Conservation (phyloP, 2,797 vertebrate genomes). For the Leuciscus waleckii region DNA sequence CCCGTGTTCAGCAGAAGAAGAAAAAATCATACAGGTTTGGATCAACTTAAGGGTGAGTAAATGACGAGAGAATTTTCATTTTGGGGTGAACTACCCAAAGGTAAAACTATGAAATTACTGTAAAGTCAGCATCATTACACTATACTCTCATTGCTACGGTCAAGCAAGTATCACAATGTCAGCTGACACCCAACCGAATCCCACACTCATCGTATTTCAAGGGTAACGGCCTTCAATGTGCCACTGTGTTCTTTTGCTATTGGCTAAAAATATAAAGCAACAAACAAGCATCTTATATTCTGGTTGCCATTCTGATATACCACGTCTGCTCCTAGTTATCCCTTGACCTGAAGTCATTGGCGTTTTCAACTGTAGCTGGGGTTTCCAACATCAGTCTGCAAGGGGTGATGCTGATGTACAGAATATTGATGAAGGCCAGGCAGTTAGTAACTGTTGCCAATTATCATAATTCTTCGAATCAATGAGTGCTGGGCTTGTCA, state of each 20-base stretch:
- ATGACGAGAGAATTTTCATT: neutral
- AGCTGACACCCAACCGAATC: slow-evolving; percentile 44
- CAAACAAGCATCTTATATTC: slow-evolving; percentile 52
- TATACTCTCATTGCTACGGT: slow-evolving; percentile 11
- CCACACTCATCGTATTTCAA: slow-evolving; percentile 63
- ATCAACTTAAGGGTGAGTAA: neutral
- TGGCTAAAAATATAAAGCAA: slow-evolving; percentile 59
- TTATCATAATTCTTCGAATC: slow-evolving; percentile 45
- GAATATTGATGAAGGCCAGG: slow-evolving; percentile 45
- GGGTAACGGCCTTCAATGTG: slow-evolving; percentile 58
- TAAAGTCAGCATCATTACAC: slow-evolving; percentile 10
- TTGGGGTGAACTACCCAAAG: neutral
- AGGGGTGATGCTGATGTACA: slow-evolving; percentile 26
- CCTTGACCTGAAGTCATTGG: slow-evolving; percentile 22
- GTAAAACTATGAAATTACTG: neutral
- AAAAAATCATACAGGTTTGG: no score
- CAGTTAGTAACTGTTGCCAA: slow-evolving; percentile 35
- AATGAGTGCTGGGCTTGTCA: slow-evolving; percentile 34
- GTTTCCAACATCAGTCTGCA: neutral
- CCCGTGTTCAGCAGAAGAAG: neutral
- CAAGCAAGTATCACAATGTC: slow-evolving; percentile 53
- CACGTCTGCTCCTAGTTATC: slow-evolving; percentile 22
- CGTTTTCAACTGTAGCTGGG: neutral
- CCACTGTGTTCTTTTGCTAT: slow-evolving; percentile 36
- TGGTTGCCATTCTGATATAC: slow-evolving; percentile 33